Base-by-base conservation (phyloP, 2,797 vertebrate genomes). In the Phataginus tricuspis region DNA sequence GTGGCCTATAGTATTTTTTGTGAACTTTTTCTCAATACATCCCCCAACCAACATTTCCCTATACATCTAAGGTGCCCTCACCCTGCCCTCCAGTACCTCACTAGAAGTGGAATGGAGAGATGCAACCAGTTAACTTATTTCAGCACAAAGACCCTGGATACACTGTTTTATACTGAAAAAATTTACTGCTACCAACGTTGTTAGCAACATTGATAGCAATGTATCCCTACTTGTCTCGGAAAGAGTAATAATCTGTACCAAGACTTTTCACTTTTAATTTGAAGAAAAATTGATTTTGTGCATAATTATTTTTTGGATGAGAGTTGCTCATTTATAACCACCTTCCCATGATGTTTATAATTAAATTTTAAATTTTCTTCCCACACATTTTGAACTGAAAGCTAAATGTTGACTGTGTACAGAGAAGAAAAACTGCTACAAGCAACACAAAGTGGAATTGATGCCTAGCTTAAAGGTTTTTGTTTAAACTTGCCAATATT, bases 311-410 rank as follows among this genome's bases (percentile, higher is more conserved):
- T 91, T 90, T 39, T 31, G 27, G 25, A 72, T 49, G 16, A 89
- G 55, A 86, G 71, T 87, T 91, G 0, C 5, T 93, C 53, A 78
- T 49, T 94, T 96, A 55, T 92, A 92, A 87, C 37, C 18, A 88
- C 23, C 55, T 91, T 64, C n/a, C 42, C 16, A 68, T 94, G 23
- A 87, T 90, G 18, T 77, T 96, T 93, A 66, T 85, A 86, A 72
- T 71, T 78, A 74, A 97, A 86, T 66, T 74, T 75, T 75, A 95
- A 91, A 93, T 95, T 94, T 94, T 94, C 49, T 86, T 93, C 39
- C 55, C 27, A 95, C 34, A 79, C 3, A 94, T 86, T 97, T 94
- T 95, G n/a, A 88, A 91, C 75, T 29, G 53, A 87, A 96, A 91
- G 49, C 3, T 85, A 89, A 90, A 86, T 87, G 16, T 37, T 86